Percentiles rank a stretch among this genome's conserved stretches.
Evolutionary conservation across 2,888 invertebrate species (phyloP).

Genomic region (Phania funesta): DNA sequence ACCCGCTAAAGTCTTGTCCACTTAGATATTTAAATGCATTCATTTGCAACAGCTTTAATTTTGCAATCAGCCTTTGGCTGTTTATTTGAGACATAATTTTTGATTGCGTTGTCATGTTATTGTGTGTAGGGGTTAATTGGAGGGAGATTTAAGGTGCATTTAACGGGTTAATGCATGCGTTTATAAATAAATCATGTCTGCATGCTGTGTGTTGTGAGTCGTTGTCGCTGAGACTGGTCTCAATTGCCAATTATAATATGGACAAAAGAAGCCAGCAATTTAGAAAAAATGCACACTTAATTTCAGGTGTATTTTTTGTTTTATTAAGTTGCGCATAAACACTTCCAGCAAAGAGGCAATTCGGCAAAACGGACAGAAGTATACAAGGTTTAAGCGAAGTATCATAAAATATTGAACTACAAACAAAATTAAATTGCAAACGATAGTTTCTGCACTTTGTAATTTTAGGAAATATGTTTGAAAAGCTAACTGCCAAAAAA

Average conservation of each 20-base stretch:
- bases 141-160: not conserved
- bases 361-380: not conserved
- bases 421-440: too few relatives aligned
- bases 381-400: too few relatives aligned
- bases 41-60: constrained; percentile 17
- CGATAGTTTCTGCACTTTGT: too few relatives aligned
- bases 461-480: too few relatives aligned
- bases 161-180: constrained; percentile 55
- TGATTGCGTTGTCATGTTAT: constrained; percentile 18
- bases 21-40: constrained; percentile 39
- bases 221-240: constrained; percentile 43
- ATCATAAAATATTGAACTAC: too few relatives aligned
- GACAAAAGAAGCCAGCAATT: constrained; percentile 46
- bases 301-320: constrained; percentile 33
- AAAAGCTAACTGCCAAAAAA: too few relatives aligned
- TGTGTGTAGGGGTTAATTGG: constrained; percentile 12
- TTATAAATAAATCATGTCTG: constrained; percentile 49
- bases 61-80: constrained; percentile 26
- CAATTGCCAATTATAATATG: constrained; percentile 63
- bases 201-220: constrained; percentile 33
- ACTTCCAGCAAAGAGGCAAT: not conserved
- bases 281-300: constrained; percentile 29
- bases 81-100: constrained; percentile 4
- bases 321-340: not conserved
- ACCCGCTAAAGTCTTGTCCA: constrained; percentile 52